Base-by-base conservation (phyloP, 1,140 invertebrate genomes). In the Drosophila insularis region DNA sequence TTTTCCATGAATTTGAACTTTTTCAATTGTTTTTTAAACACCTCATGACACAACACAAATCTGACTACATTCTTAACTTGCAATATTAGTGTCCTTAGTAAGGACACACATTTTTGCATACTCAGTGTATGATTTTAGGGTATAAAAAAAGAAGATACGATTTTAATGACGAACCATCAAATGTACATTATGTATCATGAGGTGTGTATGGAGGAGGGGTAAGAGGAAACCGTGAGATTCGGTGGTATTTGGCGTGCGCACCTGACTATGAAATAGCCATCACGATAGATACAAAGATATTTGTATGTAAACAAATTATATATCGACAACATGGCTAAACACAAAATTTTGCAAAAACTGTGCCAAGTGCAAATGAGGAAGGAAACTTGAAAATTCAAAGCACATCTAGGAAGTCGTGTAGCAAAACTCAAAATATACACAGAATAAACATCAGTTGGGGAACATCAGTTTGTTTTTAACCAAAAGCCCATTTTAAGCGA, bases 291-390 rank as follows among this genome's bases (percentile, higher is more conserved):
- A 75, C 50, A 73, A 64, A 65, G 27, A 77, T 58, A 11, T 40
- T 62, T 37, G 35, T 62, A 35, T 67, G 68, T 87, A 85, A 86
- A 85, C 81, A 85, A 14, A 50, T 50, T 21, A 21, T 21, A 50
- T 50, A 21, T 19, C 43, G 43, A 50, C 43, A 50, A 78, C 65
- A 69, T 63, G n/a, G 63, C 59, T 61, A 63, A 63, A 85, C 7
- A 46, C 43, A 61, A 67, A 75, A 76, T 76, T 87, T 77, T 54
- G 73, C 53, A 68, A 68, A 84, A 85, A 76, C 55, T 87, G 82
- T 85, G 81, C 82, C 81, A 85, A 85, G 81, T 85, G 82, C 74
- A 85, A 85, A 85, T 81, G 67, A 81, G 74, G 60, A 69, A 71
- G 63, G 58, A 68, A 81, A 71, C 61, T 32, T 56, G 60, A 46